phyloP scores from a whole-genome alignment of 2,113 vertebrate genomes.

The Hipposideros armiger region DNA sequence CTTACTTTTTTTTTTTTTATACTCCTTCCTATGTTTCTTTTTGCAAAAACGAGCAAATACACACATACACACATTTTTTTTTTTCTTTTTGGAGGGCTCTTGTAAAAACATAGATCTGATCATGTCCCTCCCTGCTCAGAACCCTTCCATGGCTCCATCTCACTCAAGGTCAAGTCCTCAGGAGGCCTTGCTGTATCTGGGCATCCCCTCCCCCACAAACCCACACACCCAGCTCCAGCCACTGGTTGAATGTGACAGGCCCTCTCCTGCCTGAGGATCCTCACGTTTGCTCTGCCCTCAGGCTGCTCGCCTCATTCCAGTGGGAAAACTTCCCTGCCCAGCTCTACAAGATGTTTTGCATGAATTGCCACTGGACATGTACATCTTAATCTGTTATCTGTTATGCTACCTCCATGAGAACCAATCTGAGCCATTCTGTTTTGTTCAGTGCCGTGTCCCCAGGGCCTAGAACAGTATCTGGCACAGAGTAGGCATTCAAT shows the following conservation, averaged over 20 bases:
- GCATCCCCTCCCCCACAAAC: not conserved
- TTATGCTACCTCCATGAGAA: not conserved
- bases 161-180: not conserved
- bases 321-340: not conserved
- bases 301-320: not conserved
- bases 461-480: not conserved
- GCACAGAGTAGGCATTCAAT: not conserved
- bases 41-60: not conserved
- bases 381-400: not conserved
- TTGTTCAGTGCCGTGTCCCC: not conserved
- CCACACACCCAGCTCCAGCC: too few species aligned
- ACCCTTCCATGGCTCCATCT: not conserved
- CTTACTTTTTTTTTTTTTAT: not conserved
- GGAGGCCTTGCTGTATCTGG: fast-evolving
- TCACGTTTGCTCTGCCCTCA: too few species aligned
- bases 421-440: not conserved
- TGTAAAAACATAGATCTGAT: not conserved
- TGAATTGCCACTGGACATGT: fast-evolving
- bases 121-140: not conserved
- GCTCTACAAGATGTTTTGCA: not conserved
- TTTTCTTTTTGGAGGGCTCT: not conserved
- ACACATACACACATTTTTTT: not conserved
- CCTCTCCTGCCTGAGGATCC: not conserved
- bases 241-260: fast-evolving
- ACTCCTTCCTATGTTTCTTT: not conserved